phyloP scores from a whole-genome alignment of 2,797 vertebrate genomes.

The Poeciliopsis turneri region DNA sequence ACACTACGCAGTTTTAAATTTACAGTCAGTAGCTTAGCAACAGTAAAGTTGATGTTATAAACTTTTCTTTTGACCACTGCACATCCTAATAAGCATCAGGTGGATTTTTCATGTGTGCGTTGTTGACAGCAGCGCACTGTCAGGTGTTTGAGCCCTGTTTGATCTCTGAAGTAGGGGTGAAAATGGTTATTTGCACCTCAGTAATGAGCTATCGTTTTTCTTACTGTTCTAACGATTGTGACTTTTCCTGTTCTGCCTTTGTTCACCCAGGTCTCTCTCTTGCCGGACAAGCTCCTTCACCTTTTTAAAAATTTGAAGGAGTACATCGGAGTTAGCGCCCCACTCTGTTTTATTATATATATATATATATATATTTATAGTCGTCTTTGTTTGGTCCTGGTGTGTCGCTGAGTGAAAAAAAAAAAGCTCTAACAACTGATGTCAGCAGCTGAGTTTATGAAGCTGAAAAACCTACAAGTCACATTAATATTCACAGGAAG shows the following conservation, averaged over 20 bases:
- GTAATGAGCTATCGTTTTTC: conserved; percentile 53
- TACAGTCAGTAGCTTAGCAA: conserved; percentile 59
- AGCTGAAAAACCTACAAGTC: neutral
- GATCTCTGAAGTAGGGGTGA: conserved; percentile 32
- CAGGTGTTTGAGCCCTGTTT: conserved; percentile 29
- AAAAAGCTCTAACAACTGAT: neutral
- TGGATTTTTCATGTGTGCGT: neutral
- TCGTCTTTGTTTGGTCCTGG: conserved; percentile 28
- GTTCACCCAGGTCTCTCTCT: neutral
- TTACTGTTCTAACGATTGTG: conserved; percentile 1
- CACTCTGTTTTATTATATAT: conserved; percentile 25
- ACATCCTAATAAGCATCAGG: conserved; percentile 10
- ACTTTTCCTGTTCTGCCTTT: conserved; percentile 4
- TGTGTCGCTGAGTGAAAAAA: neutral
- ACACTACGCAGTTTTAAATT: neutral
- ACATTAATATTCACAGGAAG: neutral
- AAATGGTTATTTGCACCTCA: conserved; percentile 28
- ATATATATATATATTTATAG: no score
- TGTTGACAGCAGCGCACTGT: conserved; percentile 22
- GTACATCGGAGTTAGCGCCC: neutral
- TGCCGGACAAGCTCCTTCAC: conserved; percentile 16
- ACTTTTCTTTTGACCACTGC: conserved; percentile 14
- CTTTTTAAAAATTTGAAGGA: neutral
- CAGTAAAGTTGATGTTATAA: conserved; percentile 15
- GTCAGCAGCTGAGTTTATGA: conserved; percentile 21